Evolutionary conservation across 2,797 vertebrate species (phyloP).

Genomic region (Oreochromis grahami): DNA sequence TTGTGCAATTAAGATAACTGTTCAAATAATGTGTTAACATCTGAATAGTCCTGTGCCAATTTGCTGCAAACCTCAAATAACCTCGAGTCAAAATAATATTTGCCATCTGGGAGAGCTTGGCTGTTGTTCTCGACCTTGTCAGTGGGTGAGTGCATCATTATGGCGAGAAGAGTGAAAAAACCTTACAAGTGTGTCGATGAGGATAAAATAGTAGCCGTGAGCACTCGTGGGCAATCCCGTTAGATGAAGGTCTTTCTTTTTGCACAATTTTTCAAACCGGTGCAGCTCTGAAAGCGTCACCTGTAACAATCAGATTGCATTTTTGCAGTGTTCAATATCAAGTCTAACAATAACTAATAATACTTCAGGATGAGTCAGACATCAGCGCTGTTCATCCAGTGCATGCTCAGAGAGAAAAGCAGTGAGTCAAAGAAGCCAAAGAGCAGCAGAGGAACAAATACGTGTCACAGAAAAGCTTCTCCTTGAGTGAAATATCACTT

Average conservation of each 20-base stretch:
- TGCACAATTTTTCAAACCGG: neutral
- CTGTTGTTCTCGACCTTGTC: neutral
- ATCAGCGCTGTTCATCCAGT: neutral
- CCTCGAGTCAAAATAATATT: neutral
- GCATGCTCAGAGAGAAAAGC: neutral
- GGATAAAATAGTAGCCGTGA: neutral
- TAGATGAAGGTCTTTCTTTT: neutral
- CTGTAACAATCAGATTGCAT: neutral
- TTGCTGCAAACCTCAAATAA: neutral
- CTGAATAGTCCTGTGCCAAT: neutral
- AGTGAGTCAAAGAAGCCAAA: neutral
- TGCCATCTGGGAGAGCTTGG: neutral
- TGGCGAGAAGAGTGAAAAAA: neutral
- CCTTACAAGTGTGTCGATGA: neutral
- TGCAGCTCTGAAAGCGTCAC: neutral
- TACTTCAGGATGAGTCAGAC: neutral
- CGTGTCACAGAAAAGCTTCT: neutral
- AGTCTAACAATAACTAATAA: neutral
- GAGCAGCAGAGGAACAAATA: neutral
- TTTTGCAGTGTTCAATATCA: neutral
- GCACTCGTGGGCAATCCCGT: neutral
- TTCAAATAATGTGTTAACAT: slow-evolving; percentile 24
- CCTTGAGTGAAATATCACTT: slow-evolving; percentile 10
- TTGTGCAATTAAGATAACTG: slow-evolving; percentile 11
- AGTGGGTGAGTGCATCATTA: neutral